Percentiles rank a stretch among this genome's conserved stretches.
Evolutionary conservation across 2,113 vertebrate species (phyloP).

Genomic region (Cinclus mexicanus): DNA sequence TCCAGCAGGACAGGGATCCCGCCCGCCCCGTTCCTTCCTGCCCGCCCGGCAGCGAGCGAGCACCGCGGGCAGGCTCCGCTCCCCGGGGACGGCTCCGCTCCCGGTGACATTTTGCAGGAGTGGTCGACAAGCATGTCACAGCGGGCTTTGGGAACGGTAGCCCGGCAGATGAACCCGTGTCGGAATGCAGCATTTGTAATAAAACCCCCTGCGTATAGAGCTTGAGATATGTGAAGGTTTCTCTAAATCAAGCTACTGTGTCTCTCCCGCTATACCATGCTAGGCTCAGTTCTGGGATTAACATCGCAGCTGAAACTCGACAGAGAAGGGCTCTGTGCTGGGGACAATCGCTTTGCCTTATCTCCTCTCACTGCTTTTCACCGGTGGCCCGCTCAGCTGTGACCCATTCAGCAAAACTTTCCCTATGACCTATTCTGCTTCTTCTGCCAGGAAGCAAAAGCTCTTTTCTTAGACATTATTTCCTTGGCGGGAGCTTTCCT

Average conservation of each 20-base stretch:
- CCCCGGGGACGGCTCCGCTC: not conserved
- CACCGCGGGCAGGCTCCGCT: not conserved
- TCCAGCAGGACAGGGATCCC: not conserved
- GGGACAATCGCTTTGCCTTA: not conserved
- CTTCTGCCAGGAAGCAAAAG: not conserved
- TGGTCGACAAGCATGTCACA: not conserved
- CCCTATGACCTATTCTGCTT: not conserved
- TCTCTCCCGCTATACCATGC: not conserved
- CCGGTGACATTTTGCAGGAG: not conserved
- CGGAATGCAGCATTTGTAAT: not conserved
- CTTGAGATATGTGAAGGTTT: not conserved
- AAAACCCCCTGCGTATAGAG: not conserved
- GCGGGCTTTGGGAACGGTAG: not conserved
- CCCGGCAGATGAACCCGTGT: not conserved
- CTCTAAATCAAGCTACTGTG: not conserved
- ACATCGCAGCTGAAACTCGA: not conserved
- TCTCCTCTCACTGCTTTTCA: not conserved
- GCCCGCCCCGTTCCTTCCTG: not conserved
- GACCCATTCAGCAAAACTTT: constrained; percentile 40
- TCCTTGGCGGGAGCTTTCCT: constrained; percentile 11
- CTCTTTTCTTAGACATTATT: not conserved
- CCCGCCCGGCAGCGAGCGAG: not conserved
- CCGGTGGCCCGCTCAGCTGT: not conserved
- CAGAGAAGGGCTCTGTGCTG: not conserved
- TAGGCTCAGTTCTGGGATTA: not conserved